Evolutionary conservation across 2,888 invertebrate genomes (phyloP).

Genomic region (Cryptus viduatorius): DNA sequence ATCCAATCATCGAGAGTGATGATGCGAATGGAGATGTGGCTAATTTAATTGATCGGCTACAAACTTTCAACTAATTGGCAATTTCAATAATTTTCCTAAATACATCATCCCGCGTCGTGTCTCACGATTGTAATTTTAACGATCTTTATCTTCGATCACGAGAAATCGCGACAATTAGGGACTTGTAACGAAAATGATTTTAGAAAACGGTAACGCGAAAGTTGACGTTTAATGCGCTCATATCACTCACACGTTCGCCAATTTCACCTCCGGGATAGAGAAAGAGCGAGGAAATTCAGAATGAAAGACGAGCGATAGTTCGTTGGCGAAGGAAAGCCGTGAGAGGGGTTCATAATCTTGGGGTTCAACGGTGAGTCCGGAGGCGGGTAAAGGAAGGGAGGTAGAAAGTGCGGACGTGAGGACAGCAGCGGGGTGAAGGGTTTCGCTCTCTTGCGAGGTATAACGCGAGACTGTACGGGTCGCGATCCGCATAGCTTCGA

Average conservation of each 20-base stretch:
- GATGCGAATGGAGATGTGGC: not conserved
- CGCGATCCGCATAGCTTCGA: constrained; percentile 72
- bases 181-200: not conserved
- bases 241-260: constrained; percentile 17
- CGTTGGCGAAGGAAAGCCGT: constrained; percentile 21
- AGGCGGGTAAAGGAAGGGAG: constrained; percentile 61
- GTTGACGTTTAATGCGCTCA: not conserved
- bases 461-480: constrained; percentile 30
- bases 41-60: constrained; percentile 2
- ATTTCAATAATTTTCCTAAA: too few species aligned
- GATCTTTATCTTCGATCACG: not conserved
- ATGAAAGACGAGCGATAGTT: constrained; percentile 4
- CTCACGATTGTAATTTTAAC: not conserved
- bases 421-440: constrained; percentile 74
- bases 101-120: too few species aligned
- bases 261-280: constrained; percentile 68
- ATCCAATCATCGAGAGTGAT: not conserved
- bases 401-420: constrained; percentile 76
- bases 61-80: too few species aligned
- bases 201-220: constrained; percentile 12
- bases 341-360: constrained; percentile 9
- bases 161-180: not conserved
- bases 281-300: constrained; percentile 45
- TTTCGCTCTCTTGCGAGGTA: constrained; percentile 44
- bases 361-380: constrained; percentile 10